Conservation (phyloP, 1,140 invertebrate genomes). For the Leptopilina boulardi region DNA sequence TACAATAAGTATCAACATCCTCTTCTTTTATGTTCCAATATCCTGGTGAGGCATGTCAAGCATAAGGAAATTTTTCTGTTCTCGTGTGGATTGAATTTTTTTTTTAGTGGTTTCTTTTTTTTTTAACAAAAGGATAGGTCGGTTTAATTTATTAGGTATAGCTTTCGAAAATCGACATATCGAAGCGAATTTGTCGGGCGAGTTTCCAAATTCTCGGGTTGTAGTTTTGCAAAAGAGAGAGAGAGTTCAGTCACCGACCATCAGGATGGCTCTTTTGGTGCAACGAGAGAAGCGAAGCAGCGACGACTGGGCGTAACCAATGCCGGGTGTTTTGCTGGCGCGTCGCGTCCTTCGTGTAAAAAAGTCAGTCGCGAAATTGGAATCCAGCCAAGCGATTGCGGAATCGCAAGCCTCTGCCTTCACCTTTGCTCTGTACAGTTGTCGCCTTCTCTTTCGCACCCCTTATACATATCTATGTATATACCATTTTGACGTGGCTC, state of each 20-base stretch:
- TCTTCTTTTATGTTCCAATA: conserved; percentile 15
- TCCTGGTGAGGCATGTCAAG: neutral
- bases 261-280: conserved; percentile 35
- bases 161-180: conserved; percentile 49
- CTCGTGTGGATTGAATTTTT: neutral
- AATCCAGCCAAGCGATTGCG: conserved; percentile 67
- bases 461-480: neutral
- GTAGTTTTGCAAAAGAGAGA: neutral
- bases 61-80: neutral
- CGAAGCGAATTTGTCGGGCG: conserved; percentile 42
- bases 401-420: conserved; percentile 59
- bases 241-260: neutral
- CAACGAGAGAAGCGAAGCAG: conserved; percentile 24
- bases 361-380: conserved; percentile 65
- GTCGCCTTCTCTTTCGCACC: conserved; percentile 32
- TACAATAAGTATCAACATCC: neutral
- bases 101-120: neutral
- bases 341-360: conserved; percentile 65
- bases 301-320: conserved; percentile 56
- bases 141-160: conserved; percentile 53
- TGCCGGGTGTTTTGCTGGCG: conserved; percentile 64
- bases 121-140: neutral
- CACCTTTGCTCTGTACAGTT: conserved; percentile 34
- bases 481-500: neutral
- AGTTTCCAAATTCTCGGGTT: conserved; percentile 30